Base-by-base conservation (phyloP, 2,888 invertebrate genomes). In the Thereva unica region DNA sequence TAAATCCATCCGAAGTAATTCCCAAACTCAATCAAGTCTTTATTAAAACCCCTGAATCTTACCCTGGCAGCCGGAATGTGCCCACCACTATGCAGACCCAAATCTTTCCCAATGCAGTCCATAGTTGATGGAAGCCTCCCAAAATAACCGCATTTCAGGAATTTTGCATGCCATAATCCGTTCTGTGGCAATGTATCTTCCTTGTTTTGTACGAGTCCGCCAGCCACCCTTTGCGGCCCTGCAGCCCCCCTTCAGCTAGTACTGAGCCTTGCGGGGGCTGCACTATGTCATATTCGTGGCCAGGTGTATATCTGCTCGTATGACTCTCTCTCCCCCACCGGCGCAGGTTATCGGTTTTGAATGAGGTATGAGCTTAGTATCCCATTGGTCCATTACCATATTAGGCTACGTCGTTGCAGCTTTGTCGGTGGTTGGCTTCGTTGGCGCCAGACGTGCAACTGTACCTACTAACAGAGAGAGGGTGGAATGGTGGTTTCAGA, bases 161-260 rank as follows among this genome's bases (percentile, higher is more conserved):
- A 65, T 68, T 68, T 68, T 65, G 65, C 65, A 65, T 68, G 59
- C 59, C 64, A 68, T 65, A 68, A 64, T 65, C 59, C 59, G 59
- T 67, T 64, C 67, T 64, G 64, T 67, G 63, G 67, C 40, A 53
- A 40, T 41, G 61, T 52, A 57, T 10, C 45, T 57, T 57, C 40
- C 49, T 38, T 49, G 40, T 61, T 44, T 45, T 61, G 45, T 37
- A 57, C 45, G 37, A 45, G 37, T 57, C 37, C 45, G 47, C 37
- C 57, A 54, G 40, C 35, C 12, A 57, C 45, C 23, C 23, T 23
- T 23, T 23, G 1, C 23, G 23, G 23, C 23, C 23, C 23, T 23
- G 47, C 38, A 57, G 35, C 57, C 35, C 45, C 40, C 45, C 44
- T 57, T 47, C 47, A 10, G 57, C 57, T 45, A 45, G 44, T 57